These are phyloP conservation scores for Cantharis flavilabris DNA, from an alignment of 2,888 invertebrate species.

Conservation along the genomic window DNA sequence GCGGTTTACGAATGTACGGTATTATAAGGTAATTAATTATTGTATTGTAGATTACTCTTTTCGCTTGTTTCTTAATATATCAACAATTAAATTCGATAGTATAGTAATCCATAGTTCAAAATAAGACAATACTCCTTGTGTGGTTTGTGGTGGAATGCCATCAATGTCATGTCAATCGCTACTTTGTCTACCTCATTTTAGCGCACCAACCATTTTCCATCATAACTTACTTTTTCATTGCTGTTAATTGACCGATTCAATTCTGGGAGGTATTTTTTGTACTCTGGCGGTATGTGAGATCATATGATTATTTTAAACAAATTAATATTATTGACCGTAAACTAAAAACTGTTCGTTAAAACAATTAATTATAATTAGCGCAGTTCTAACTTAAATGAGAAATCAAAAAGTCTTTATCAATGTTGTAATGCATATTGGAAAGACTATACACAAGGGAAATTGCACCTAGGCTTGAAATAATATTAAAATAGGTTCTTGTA, in stretches of 20 bases:
- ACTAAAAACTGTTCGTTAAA: constrained; percentile 3
- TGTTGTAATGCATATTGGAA: background rate
- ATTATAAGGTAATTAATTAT: background rate
- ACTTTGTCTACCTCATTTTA: constrained; percentile 39
- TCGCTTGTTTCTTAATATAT: background rate
- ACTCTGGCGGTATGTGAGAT: constrained; percentile 7
- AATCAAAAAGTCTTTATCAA: too few species aligned
- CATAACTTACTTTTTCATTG: constrained; percentile 41
- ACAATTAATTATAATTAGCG: constrained; percentile 1
- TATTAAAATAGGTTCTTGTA: too few species aligned
- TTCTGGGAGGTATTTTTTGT: constrained; percentile 47
- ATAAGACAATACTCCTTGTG: constrained; percentile 26
- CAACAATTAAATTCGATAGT: background rate
- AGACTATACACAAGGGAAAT: too few species aligned
- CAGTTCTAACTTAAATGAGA: background rate
- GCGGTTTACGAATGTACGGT: background rate
- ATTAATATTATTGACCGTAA: constrained; percentile 39
- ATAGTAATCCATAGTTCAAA: constrained; percentile 21
- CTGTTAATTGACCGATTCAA: constrained; percentile 45
- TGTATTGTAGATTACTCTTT: background rate
- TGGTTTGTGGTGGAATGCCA: constrained; percentile 37
- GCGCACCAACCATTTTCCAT: constrained; percentile 37
- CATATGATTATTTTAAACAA: constrained; percentile 25
- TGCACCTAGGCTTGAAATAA: too few species aligned
- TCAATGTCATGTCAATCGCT: constrained; percentile 36